These are phyloP conservation scores for Biston stratarius DNA, from an alignment of 2,888 invertebrate species.

Conservation along the genomic window DNA sequence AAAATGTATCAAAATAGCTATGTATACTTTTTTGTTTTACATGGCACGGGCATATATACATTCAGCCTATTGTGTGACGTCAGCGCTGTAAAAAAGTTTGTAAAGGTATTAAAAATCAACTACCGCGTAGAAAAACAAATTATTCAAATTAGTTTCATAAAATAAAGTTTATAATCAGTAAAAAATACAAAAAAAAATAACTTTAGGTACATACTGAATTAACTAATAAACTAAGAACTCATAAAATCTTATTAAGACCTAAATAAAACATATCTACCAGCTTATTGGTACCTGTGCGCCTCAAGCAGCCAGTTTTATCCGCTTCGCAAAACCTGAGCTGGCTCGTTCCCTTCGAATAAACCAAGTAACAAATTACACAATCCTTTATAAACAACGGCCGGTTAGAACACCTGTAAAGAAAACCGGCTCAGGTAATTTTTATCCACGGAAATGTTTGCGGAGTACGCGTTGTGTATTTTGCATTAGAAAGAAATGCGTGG, in stretches of 20 bases:
- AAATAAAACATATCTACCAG: neutral
- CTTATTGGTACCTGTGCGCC: neutral
- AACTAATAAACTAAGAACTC: neutral
- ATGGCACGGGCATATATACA: too few relatives aligned
- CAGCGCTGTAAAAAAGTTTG: too few relatives aligned
- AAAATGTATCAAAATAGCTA: too few relatives aligned
- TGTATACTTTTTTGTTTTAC: too few relatives aligned
- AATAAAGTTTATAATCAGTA: too few relatives aligned
- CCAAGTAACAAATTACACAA: slow-evolving; percentile 45
- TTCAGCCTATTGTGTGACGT: too few relatives aligned
- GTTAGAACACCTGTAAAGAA: slow-evolving; percentile 46
- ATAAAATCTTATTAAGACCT: neutral
- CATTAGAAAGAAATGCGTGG: slow-evolving; percentile 32
- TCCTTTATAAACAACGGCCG: slow-evolving; percentile 46
- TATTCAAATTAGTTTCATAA: too few relatives aligned
- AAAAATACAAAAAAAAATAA: too few relatives aligned
- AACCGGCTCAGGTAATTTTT: slow-evolving; percentile 40
- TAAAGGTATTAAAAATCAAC: too few relatives aligned
- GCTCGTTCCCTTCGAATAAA: slow-evolving; percentile 32
- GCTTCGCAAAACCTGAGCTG: slow-evolving; percentile 21
- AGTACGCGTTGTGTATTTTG: slow-evolving; percentile 40
- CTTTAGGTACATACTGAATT: too few relatives aligned
- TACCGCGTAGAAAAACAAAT: too few relatives aligned
- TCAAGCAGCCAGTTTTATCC: neutral
- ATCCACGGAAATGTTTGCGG: slow-evolving; percentile 36